Percentiles rank a stretch among this genome's conserved stretches.
These are phyloP conservation scores for Pristionchus japonicus DNA, from an alignment of 2,888 invertebrate species.

Conservation along the genomic window DNA sequence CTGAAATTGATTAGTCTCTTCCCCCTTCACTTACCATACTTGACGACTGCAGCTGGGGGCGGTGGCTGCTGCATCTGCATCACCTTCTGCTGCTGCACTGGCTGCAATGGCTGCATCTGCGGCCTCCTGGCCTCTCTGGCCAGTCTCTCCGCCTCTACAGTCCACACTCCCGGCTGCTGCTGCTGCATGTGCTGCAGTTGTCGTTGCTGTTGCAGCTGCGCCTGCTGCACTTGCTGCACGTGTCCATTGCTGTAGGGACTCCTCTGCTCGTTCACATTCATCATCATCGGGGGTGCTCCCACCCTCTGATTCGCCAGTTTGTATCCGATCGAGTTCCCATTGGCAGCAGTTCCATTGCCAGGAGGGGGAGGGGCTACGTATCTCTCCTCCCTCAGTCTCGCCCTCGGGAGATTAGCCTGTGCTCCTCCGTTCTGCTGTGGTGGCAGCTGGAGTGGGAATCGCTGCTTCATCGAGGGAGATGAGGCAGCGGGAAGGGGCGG, in stretches of 20 bases:
- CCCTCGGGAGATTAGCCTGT: background rate
- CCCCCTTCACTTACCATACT: conserved; percentile 10
- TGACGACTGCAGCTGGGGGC: background rate
- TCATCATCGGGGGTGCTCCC: conserved; percentile 27
- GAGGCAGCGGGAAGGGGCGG: background rate
- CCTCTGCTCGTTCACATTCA: conserved; percentile 29
- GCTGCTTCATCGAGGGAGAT: conserved; percentile 15
- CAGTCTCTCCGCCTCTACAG: conserved; percentile 40
- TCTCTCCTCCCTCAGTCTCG: conserved; percentile 35
- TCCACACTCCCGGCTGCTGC: conserved; percentile 40
- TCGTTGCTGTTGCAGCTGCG: background rate
- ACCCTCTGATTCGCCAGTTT: conserved; percentile 43
- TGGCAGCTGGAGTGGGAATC: conserved; percentile 5
- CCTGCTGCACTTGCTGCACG: background rate
- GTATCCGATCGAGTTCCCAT: conserved; percentile 24
- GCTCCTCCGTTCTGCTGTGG: background rate
- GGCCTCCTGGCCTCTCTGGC: conserved; percentile 15
- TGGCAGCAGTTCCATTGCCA: background rate
- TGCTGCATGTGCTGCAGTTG: conserved; percentile 10
- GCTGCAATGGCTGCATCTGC: background rate
- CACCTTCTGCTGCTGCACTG: background rate
- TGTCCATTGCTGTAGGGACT: background rate
- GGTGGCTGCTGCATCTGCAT: conserved; percentile 28
- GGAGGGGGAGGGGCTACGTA: background rate
- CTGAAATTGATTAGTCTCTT: background rate